Conservation (phyloP, 2,797 vertebrate genomes). For the Lagodon rhomboides region DNA sequence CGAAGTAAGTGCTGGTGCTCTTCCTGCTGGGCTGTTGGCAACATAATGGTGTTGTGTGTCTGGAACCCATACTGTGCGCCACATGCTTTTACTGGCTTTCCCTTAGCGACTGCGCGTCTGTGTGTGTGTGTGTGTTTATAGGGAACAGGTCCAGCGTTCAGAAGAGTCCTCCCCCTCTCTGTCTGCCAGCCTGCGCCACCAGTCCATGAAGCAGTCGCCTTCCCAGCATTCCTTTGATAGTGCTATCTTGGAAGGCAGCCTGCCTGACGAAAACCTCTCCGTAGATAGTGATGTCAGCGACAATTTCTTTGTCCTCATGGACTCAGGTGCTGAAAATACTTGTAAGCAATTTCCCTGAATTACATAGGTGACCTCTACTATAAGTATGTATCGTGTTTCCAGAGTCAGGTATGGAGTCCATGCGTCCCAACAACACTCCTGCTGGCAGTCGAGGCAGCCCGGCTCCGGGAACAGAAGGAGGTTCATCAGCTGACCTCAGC, state of each 20-base stretch:
- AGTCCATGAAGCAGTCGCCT: conserved; percentile 89
- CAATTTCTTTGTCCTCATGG: conserved; percentile 91
- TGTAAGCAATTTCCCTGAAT: not conserved
- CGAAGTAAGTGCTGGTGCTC: conserved; percentile 69
- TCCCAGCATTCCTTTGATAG: conserved; percentile 96
- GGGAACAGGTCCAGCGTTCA: conserved; percentile 86
- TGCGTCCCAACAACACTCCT: conserved; percentile 80
- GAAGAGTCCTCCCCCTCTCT: conserved; percentile 84
- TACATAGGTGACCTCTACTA: not conserved
- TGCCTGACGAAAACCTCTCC: conserved; percentile 92
- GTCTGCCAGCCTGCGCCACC: conserved; percentile 84
- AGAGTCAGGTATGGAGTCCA: conserved; percentile 90
- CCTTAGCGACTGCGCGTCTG: not conserved
- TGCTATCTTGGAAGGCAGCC: conserved; percentile 90
- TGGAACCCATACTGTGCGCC: conserved; percentile 29
- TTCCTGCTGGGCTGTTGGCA: conserved; percentile 44
- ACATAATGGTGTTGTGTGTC: conserved; percentile 17
- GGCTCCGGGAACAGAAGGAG: conserved; percentile 83
- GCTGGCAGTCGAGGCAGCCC: conserved; percentile 80
- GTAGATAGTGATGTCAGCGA: conserved; percentile 94
- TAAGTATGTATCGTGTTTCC: conserved; percentile 49
- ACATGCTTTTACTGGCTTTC: conserved; percentile 40
- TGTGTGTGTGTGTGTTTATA: conserved; percentile 63
- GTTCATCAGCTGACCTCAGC: conserved; percentile 88
- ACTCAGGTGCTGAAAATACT: conserved; percentile 85